Base-by-base conservation (phyloP, 2,888 invertebrate species). In the Disparrhopalites patrizii region DNA sequence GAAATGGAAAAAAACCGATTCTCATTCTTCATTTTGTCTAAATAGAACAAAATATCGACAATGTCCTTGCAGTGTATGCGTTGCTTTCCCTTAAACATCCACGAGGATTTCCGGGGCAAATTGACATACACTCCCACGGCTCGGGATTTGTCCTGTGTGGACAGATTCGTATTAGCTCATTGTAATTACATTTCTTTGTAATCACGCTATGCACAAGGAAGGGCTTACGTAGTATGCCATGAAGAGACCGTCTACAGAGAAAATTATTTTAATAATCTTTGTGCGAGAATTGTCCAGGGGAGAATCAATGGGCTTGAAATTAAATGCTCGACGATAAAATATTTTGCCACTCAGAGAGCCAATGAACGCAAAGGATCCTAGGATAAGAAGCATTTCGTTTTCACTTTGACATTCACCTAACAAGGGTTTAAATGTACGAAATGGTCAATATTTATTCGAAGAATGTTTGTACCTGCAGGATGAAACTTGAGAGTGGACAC, bases 61-160 rank as follows among this genome's bases (percentile, higher is more conserved):
- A 88, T 82, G 0, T 82, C 79, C 67, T 83, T 82, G 73, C 82
- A 83, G 77, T 88, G 88, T 0, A 85, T 81, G 54, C 84, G 80
- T 69, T 84, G 82, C 77, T 86, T 87, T 13, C 85, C 87, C 27
- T 84, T 67, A 68, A 83, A 83, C 0, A 72, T 69, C 86, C 86
- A 87, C 0, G 52, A 31, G 3, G 28, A n/a, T 58, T 60, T 58
- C 13, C 54, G 40, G 1, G 68, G 30, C 5, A 66, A 27, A 38
- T 66, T 66, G 18, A 54, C 51, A 25, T 65, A 70, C 15, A 68
- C 7, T 33, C 64, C 63, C 13, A 68, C 51, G 15, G 66, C 54
- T 8, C 52, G 51, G 5, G 64, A 40, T 5, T 31, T 38, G 40
- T 70, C 62, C 65, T 68, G 43, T 15, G 36, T 7, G 36, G 15